Evolutionary conservation across 1,140 invertebrate species (phyloP).

Genomic region (Ostrea denselamellosa): DNA sequence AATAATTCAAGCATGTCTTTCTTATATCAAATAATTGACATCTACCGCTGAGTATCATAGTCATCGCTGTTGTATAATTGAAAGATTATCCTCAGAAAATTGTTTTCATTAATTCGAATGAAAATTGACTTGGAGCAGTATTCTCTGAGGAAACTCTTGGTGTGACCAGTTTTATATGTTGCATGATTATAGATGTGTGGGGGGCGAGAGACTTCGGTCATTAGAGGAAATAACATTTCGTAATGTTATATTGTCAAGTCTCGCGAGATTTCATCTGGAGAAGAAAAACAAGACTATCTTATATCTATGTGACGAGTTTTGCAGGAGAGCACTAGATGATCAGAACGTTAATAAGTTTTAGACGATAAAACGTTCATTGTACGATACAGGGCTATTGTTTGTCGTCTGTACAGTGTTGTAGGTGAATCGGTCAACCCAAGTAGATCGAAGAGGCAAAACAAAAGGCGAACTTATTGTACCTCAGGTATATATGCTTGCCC

Average conservation of each 20-base stretch:
- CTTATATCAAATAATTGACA: neutral
- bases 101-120: constrained; percentile 28
- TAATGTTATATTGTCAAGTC: neutral
- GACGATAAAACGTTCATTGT: constrained; percentile 4
- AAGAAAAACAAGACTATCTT: constrained; percentile 31
- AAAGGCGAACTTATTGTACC: neutral
- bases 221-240: constrained; percentile 2
- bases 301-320: constrained; percentile 6
- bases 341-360: neutral
- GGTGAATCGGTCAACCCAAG: neutral
- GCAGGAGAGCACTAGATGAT: neutral
- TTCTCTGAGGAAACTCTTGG: neutral
- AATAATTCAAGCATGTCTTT: no score
- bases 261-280: neutral
- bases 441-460: constrained; percentile 15
- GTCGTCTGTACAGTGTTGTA: neutral
- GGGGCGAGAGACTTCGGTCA: neutral
- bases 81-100: constrained; percentile 30
- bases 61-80: neutral
- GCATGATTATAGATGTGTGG: neutral
- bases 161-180: neutral
- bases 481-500: neutral
- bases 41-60: neutral
- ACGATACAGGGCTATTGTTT: neutral
- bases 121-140: neutral